Evolutionary conservation across 2,888 invertebrate genomes (phyloP).

Genomic region (Eupithecia abbreviata): DNA sequence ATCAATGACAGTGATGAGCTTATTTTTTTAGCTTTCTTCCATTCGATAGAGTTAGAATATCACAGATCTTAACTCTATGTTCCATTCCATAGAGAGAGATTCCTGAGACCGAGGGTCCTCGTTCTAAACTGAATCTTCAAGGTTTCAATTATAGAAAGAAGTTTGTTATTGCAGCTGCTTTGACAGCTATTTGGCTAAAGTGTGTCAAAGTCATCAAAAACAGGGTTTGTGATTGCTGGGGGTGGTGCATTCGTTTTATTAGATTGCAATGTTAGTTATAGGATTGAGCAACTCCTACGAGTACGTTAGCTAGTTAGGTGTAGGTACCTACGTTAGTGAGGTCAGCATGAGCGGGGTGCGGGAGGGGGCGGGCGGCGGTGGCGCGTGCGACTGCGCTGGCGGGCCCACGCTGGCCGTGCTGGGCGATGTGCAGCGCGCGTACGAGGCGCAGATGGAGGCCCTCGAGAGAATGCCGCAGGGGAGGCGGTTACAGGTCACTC

Average conservation of each 20-base stretch:
- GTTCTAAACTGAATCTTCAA: background rate
- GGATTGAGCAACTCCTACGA: background rate
- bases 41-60: no score
- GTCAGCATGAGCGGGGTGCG: background rate
- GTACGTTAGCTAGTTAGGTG: background rate
- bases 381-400: slow-evolving; percentile 54
- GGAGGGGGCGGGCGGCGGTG: slow-evolving; percentile 1
- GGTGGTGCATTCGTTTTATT: background rate
- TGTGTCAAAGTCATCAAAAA: background rate
- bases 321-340: background rate
- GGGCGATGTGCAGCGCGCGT: slow-evolving; percentile 85
- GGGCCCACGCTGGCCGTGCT: slow-evolving; percentile 77
- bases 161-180: background rate
- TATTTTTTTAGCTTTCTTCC: no score
- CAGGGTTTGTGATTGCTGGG: background rate
- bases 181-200: background rate
- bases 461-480: slow-evolving; percentile 77
- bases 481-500: slow-evolving; percentile 60
- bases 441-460: slow-evolving; percentile 84
- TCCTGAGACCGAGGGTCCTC: no score
- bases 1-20: no score
- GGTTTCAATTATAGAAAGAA: background rate
- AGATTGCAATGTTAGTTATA: background rate
- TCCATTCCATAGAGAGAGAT: no score
- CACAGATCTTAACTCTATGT: no score